These are phyloP conservation scores for Chloroclystis v-ata DNA, from an alignment of 2,888 invertebrate genomes.

Conservation along the genomic window DNA sequence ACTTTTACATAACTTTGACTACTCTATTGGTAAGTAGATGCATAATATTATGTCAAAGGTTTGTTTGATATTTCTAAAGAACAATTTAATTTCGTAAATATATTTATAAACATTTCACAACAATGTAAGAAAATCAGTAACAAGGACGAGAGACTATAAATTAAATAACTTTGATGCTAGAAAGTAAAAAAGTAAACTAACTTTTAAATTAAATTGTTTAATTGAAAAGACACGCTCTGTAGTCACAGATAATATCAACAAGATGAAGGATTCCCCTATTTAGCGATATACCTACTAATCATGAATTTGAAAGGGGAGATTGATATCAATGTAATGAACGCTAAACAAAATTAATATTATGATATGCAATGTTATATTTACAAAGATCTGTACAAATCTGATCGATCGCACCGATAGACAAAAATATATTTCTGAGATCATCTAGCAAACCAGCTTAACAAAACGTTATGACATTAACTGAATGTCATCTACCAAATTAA, in stretches of 20 bases:
- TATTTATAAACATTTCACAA: slow-evolving; percentile 72
- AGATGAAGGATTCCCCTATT: neutral
- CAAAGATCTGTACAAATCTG: slow-evolving; percentile 50
- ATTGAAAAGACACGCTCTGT: neutral
- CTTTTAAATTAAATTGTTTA: neutral
- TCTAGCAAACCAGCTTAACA: slow-evolving; percentile 5
- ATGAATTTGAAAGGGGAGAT: slow-evolving; percentile 4
- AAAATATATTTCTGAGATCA: slow-evolving; percentile 11
- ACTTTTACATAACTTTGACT: slow-evolving; percentile 43
- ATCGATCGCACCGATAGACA: slow-evolving; percentile 21
- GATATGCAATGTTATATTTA: slow-evolving; percentile 71
- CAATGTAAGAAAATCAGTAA: slow-evolving; percentile 62
- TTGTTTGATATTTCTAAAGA: slow-evolving; percentile 52
- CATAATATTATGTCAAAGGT: slow-evolving; percentile 48
- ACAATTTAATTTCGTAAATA: slow-evolving; percentile 60
- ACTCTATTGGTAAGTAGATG: slow-evolving; percentile 38
- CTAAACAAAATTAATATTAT: slow-evolving; percentile 36
- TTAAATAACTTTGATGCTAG: slow-evolving; percentile 27
- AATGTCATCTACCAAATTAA: slow-evolving; percentile 6
- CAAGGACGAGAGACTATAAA: slow-evolving; percentile 43
- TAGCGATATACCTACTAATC: too few relatives aligned
- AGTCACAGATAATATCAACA: neutral
- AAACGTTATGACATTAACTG: neutral
- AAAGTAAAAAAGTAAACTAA: slow-evolving; percentile 5
- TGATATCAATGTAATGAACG: slow-evolving; percentile 26